These are phyloP conservation scores for Chroicocephalus ridibundus DNA, from an alignment of 2,113 vertebrate species.

Conservation along the genomic window DNA sequence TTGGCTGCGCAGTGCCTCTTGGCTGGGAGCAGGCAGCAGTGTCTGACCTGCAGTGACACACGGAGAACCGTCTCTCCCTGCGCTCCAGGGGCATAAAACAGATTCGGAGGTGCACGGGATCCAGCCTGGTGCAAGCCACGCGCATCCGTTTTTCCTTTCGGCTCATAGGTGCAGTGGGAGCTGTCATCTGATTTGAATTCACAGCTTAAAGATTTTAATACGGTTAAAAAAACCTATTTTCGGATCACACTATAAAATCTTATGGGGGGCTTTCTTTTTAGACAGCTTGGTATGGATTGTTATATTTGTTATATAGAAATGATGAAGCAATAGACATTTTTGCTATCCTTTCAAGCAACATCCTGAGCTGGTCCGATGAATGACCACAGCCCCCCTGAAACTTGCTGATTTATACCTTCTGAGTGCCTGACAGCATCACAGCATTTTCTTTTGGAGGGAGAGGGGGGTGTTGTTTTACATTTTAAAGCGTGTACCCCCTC, in stretches of 20 bases:
- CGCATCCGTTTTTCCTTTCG: background rate
- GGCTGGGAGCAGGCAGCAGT: slow-evolving; percentile 1
- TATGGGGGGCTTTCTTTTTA: fast-evolving
- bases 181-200: background rate
- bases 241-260: background rate
- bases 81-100: background rate
- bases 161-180: background rate
- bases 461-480: background rate
- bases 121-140: background rate
- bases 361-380: background rate
- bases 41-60: slow-evolving; percentile 16
- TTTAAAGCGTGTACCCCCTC: background rate
- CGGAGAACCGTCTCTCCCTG: background rate
- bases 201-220: background rate
- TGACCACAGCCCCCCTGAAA: background rate
- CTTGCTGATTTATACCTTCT: background rate
- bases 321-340: background rate
- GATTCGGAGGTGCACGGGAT: background rate
- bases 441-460: fast-evolving
- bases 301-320: background rate
- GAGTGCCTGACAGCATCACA: background rate
- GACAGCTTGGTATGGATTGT: background rate
- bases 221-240: background rate
- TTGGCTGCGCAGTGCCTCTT: slow-evolving; percentile 2
- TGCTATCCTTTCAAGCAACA: background rate